Percentiles rank a stretch among this genome's conserved stretches.
Evolutionary conservation across 2,797 vertebrate genomes (phyloP).

Genomic region (Echeneis naucrates): DNA sequence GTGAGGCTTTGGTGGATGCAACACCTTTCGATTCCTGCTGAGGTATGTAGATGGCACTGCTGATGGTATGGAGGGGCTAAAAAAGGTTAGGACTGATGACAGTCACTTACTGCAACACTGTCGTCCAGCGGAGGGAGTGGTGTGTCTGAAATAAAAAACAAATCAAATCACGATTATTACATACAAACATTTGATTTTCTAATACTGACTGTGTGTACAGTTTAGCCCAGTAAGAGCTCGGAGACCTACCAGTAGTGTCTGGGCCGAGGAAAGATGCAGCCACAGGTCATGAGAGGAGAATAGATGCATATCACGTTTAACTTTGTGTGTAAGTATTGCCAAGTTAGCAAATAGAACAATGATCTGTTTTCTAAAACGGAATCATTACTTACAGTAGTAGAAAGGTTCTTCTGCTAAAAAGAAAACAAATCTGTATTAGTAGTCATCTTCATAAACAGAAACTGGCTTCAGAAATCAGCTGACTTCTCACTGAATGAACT

Average conservation of each 20-base stretch:
- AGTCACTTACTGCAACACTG: conserved; percentile 92
- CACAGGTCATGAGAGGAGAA: conserved; percentile 20
- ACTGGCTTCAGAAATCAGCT: neutral
- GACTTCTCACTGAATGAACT: neutral
- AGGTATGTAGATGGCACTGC: too few species aligned
- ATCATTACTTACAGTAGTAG: conserved; percentile 71
- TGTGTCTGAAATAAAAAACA: conserved; percentile 62
- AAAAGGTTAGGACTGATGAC: neutral
- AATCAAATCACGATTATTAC: neutral
- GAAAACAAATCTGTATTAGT: conserved; percentile 7
- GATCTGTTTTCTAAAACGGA: neutral
- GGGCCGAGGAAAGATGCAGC: conserved; percentile 5
- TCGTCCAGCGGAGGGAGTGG: conserved; percentile 83
- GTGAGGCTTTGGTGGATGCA: too few species aligned
- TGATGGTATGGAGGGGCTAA: neutral
- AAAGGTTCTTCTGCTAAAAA: conserved; percentile 52
- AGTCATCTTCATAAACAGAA: neutral
- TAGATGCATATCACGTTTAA: conserved; percentile 12
- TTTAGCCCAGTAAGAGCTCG: neutral
- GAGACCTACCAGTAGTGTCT: conserved; percentile 70
- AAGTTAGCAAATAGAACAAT: neutral
- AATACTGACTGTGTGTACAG: neutral
- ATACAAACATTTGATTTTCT: neutral
- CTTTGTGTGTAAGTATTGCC: neutral
- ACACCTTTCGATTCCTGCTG: too few species aligned